phyloP scores from a whole-genome alignment of 2,888 invertebrate species.

The Mactromeris polynyma region DNA sequence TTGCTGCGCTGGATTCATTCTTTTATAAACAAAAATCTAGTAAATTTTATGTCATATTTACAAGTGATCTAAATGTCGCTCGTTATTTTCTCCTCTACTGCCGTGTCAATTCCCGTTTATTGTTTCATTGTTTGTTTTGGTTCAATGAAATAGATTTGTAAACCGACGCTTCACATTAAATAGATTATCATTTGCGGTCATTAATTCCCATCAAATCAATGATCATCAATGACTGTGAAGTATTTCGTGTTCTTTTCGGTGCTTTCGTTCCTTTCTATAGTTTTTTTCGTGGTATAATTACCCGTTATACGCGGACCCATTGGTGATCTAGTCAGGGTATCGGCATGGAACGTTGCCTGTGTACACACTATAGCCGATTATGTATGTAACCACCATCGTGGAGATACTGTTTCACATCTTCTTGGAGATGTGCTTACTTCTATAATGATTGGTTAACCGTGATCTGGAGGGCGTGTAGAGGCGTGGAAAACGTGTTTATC shows the following conservation, averaged over 20 bases:
- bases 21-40: neutral
- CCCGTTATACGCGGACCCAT: conserved; percentile 30
- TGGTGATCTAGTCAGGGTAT: conserved; percentile 53
- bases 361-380: conserved; percentile 51
- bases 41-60: neutral
- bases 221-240: conserved; percentile 40
- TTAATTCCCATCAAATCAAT: conserved; percentile 20
- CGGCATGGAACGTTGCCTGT: conserved; percentile 61
- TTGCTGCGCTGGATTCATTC: neutral
- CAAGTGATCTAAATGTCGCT: neutral
- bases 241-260: conserved; percentile 23
- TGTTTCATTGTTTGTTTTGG: conserved; percentile 9
- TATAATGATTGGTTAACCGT: conserved; percentile 19
- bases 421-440: neutral
- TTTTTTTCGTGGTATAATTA: conserved; percentile 2
- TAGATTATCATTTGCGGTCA: conserved; percentile 17
- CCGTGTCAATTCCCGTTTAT: conserved; percentile 2
- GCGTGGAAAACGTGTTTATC: conserved; percentile 13
- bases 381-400: conserved; percentile 30
- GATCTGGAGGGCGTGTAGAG: conserved; percentile 27
- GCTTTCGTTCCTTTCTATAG: conserved; percentile 21
- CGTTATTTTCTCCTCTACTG: neutral
- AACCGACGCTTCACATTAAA: conserved; percentile 13
- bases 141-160: conserved; percentile 9
- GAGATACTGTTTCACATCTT: conserved; percentile 19